Percentiles rank a stretch among this genome's conserved stretches.
Conservation (phyloP, 2,113 vertebrate species). For the Pelobates fuscus region DNA sequence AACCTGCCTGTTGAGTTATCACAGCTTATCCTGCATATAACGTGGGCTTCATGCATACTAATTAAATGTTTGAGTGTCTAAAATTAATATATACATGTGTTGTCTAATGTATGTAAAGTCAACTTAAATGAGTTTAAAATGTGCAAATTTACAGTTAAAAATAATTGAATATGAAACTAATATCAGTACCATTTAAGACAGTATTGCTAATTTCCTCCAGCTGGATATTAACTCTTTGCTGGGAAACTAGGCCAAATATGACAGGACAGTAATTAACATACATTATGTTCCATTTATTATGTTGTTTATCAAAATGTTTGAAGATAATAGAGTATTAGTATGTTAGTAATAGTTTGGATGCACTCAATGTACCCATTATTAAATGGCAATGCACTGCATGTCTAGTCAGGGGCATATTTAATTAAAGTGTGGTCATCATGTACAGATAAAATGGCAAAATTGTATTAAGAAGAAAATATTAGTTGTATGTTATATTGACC, state of each 20-base stretch:
- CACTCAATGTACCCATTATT: too few relatives aligned
- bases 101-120: slow-evolving; percentile 38
- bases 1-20: slow-evolving; percentile 44
- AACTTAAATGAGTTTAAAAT: slow-evolving; percentile 10
- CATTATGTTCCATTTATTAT: background rate
- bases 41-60: slow-evolving; percentile 33
- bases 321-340: too few relatives aligned
- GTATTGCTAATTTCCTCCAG: slow-evolving; percentile 19
- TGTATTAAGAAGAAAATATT: too few relatives aligned
- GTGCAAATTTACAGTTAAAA: slow-evolving; percentile 34
- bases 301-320: too few relatives aligned
- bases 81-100: slow-evolving; percentile 34
- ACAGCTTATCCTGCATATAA: slow-evolving; percentile 31
- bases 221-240: slow-evolving; percentile 3
- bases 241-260: background rate
- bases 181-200: slow-evolving; percentile 24
- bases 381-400: too few relatives aligned
- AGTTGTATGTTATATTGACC: too few relatives aligned
- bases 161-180: slow-evolving; percentile 36
- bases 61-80: slow-evolving; percentile 31
- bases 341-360: too few relatives aligned
- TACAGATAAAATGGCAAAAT: too few relatives aligned
- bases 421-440: too few relatives aligned
- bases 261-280: background rate
- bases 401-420: too few relatives aligned